Evolutionary conservation across 2,888 invertebrate species (phyloP).

Genomic region (Drosophila pseudotakahashii): DNA sequence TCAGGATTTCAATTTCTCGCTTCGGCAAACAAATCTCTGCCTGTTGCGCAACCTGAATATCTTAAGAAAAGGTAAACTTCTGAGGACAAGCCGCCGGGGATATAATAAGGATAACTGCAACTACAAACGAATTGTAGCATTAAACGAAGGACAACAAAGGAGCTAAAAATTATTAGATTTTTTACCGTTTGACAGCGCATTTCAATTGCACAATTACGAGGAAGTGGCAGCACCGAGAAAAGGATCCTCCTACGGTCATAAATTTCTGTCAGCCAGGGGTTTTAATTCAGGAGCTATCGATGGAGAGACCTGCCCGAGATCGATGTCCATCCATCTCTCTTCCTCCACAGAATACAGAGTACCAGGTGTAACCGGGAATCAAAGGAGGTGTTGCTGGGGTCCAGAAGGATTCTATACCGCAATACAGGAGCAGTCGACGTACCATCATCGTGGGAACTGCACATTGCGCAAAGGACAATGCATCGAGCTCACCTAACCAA

Average conservation of each 20-base stretch:
- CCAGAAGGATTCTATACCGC: constrained; percentile 22
- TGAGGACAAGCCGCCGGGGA: constrained; percentile 32
- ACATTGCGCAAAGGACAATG: constrained; percentile 80
- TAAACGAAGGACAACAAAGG: constrained; percentile 43
- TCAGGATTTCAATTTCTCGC: constrained; percentile 57
- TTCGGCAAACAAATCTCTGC: constrained; percentile 41
- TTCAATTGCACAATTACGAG: constrained; percentile 68
- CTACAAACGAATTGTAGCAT: constrained; percentile 52
- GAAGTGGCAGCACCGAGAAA: constrained; percentile 51
- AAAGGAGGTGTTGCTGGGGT: constrained; percentile 60
- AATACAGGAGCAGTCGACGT: constrained; percentile 36
- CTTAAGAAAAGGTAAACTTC: constrained; percentile 24
- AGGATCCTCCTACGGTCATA: constrained; percentile 54
- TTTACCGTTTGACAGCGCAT: constrained; percentile 65
- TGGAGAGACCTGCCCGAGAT: constrained; percentile 45
- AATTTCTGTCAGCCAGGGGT: constrained; percentile 73
- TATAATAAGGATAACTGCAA: constrained; percentile 39
- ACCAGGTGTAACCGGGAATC: constrained; percentile 72
- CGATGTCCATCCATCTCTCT: constrained; percentile 42
- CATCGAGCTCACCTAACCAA: constrained; percentile 50
- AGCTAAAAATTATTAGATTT: constrained; percentile 66
- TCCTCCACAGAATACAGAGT: constrained; percentile 36
- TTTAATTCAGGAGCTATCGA: constrained; percentile 73
- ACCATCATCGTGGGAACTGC: constrained; percentile 69
- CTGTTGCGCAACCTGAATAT: constrained; percentile 64